Conservation (phyloP, 53 echinoderm and acorn worm genomes). For the Antedon mediterranea region DNA sequence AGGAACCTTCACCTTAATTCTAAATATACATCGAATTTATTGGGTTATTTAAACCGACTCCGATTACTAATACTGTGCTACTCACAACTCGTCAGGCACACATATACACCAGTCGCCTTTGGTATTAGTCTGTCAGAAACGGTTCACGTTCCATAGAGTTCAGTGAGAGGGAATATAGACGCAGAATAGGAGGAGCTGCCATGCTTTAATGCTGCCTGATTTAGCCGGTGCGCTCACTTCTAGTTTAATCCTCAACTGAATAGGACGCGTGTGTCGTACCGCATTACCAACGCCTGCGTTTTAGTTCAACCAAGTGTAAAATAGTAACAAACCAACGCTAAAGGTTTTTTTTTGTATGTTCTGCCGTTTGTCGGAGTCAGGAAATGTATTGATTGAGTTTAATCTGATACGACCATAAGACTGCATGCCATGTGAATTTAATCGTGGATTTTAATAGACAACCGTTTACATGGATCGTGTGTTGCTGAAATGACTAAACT, state of each 20-base stretch:
- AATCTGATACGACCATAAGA: too few relatives aligned
- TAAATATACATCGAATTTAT: neutral
- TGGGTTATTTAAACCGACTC: neutral
- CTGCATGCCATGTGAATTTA: neutral
- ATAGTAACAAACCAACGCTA: too few relatives aligned
- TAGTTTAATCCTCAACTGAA: neutral
- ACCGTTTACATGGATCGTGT: neutral
- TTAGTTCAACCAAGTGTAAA: neutral
- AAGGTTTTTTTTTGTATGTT: too few relatives aligned
- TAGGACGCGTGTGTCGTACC: neutral
- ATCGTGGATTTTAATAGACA: neutral
- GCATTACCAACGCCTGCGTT: neutral
- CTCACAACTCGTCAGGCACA: neutral
- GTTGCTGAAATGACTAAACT: neutral
- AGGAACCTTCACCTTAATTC: neutral
- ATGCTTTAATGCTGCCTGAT: neutral
- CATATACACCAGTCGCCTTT: neutral
- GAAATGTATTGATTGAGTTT: too few relatives aligned
- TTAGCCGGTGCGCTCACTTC: neutral
- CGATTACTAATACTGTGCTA: neutral
- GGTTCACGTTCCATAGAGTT: neutral
- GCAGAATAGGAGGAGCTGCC: neutral
- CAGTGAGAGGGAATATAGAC: neutral
- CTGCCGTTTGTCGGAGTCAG: too few relatives aligned
- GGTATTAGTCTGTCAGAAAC: neutral